Evolutionary conservation across 35 echinoderm and acorn worm genomes (phyloP).

Genomic region (Chiridota heheva): DNA sequence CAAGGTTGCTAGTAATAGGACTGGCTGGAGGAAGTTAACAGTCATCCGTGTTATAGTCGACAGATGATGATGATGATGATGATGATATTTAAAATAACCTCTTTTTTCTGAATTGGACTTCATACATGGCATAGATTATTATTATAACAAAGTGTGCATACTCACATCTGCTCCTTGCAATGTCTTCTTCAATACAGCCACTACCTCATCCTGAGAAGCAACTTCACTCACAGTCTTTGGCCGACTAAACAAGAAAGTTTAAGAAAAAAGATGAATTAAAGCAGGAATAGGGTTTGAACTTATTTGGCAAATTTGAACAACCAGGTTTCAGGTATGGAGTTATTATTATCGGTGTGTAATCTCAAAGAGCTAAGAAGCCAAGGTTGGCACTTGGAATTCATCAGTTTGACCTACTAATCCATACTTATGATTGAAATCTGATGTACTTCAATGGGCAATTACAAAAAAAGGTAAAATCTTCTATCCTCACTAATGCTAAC

Average conservation of each 20-base stretch:
- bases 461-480: too few relatives aligned
- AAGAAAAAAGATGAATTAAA: background rate
- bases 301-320: background rate
- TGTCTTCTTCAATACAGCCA: conserved; percentile 89
- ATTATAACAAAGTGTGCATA: too few relatives aligned
- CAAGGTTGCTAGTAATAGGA: too few relatives aligned
- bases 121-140: too few relatives aligned
- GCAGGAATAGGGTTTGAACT: background rate
- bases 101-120: too few relatives aligned
- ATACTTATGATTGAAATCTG: background rate
- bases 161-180: conserved; percentile 96
- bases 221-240: conserved; percentile 91
- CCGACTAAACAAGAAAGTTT: conserved; percentile 70
- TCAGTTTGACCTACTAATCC: background rate
- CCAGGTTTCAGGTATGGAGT: too few relatives aligned
- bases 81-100: too few relatives aligned
- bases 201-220: conserved; percentile 85
- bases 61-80: too few relatives aligned
- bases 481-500: too few relatives aligned
- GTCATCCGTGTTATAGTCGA: too few relatives aligned
- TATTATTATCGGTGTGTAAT: background rate
- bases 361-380: background rate
- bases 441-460: too few relatives aligned
- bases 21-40: too few relatives aligned
- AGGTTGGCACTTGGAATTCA: background rate